A percentile compares a stretch with the other conserved stretches of the same genome.
These are phyloP conservation scores for Elysia crispata DNA, from an alignment of 2,888 invertebrate species.

Conservation along the genomic window DNA sequence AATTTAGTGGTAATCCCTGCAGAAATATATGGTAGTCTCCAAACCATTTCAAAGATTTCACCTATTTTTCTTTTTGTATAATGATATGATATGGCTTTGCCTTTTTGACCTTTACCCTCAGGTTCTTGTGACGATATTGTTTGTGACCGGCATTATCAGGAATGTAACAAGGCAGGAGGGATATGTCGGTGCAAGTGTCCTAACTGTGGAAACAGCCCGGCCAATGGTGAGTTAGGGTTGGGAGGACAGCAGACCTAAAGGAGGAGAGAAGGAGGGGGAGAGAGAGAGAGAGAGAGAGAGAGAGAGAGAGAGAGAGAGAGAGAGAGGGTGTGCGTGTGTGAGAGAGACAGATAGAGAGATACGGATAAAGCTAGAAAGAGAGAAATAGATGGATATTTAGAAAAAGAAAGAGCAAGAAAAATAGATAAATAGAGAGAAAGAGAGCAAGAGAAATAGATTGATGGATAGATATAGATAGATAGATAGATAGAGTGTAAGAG, in stretches of 20 bases:
- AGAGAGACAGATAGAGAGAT: background rate
- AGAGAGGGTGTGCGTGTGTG: background rate
- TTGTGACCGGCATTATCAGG: slow-evolving; percentile 59
- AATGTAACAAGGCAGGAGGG: slow-evolving; percentile 52
- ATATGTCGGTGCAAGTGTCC: slow-evolving; percentile 57
- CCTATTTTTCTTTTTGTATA: too few species aligned
- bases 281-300: background rate
- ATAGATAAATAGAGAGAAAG: background rate
- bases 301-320: background rate
- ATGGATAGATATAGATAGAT: too few species aligned
- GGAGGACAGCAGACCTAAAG: background rate
- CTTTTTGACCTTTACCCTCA: slow-evolving; percentile 33
- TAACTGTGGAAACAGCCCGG: slow-evolving; percentile 19
- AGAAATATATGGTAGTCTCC: too few species aligned
- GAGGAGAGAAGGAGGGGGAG: background rate
- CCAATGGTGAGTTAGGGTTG: slow-evolving; percentile 25
- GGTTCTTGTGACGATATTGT: slow-evolving; percentile 54
- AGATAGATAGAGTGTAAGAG: too few species aligned
- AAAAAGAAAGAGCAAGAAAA: background rate
- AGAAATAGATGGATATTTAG: background rate
- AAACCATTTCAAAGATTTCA: background rate
- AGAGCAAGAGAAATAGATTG: background rate
- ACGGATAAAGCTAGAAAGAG: background rate
- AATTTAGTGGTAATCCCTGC: too few species aligned
- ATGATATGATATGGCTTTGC: background rate